Percentiles rank a stretch among this genome's conserved stretches.
Conservation (phyloP, 2,888 invertebrate genomes). For the Acrobasis consociella region DNA sequence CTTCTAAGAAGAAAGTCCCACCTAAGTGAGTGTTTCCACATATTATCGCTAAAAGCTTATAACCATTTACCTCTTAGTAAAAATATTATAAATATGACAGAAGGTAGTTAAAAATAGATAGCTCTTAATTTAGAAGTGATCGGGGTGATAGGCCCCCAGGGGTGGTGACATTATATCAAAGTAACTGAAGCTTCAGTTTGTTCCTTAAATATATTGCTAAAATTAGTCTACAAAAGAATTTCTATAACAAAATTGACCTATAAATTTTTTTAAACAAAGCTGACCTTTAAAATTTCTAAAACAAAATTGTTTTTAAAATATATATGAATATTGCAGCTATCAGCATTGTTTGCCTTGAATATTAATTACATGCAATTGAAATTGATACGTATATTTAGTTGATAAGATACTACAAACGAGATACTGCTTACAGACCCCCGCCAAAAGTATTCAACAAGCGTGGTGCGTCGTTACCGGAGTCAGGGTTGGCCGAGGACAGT, state of each 20-base stretch:
- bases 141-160: no score
- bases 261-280: no score
- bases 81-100: no score
- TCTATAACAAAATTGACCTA: not conserved
- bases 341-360: conserved; percentile 9
- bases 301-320: not conserved
- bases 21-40: conserved; percentile 77
- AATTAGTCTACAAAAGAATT: no score
- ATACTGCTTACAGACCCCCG: conserved; percentile 75
- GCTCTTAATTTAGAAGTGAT: no score
- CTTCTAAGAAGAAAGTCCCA: conserved; percentile 85
- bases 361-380: conserved; percentile 20
- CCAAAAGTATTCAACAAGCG: conserved; percentile 84
- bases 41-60: no score
- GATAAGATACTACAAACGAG: conserved; percentile 12
- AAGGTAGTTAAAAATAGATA: no score
- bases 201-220: no score
- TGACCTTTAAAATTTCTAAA: not conserved
- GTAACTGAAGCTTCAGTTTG: no score
- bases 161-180: no score
- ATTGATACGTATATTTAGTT: conserved; percentile 22
- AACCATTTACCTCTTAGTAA: no score
- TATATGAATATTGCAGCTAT: not conserved
- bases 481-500: conserved; percentile 77
- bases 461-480: conserved; percentile 81